These are phyloP conservation scores for Pogonognathellus flavescens DNA, from an alignment of 1,140 invertebrate genomes.

Conservation along the genomic window DNA sequence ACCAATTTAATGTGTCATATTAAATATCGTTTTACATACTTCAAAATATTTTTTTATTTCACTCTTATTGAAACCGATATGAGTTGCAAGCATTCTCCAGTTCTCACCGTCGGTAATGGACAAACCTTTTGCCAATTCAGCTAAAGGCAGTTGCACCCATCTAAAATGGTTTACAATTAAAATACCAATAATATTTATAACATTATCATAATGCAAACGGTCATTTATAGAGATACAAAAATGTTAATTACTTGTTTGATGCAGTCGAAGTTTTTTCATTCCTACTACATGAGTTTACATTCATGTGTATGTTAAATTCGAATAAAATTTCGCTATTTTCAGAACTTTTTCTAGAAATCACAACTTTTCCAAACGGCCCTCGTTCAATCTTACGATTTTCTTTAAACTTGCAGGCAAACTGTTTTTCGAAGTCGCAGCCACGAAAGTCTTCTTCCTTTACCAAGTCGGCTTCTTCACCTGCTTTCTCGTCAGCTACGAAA, in stretches of 20 bases:
- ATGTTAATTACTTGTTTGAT: neutral
- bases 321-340: slow-evolving; percentile 66
- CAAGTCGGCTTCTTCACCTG: slow-evolving; percentile 68
- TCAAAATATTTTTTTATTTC: slow-evolving; percentile 67
- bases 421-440: slow-evolving; percentile 69
- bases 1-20: too few relatives aligned
- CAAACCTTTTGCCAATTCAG: slow-evolving; percentile 67
- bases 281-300: slow-evolving; percentile 68
- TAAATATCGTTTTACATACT: too few relatives aligned
- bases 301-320: slow-evolving; percentile 69
- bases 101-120: slow-evolving; percentile 68
- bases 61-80: slow-evolving; percentile 68
- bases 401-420: slow-evolving; percentile 69
- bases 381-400: slow-evolving; percentile 65
- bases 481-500: slow-evolving; percentile 68
- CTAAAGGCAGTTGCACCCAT: slow-evolving; percentile 67
- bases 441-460: slow-evolving; percentile 68
- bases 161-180: too few relatives aligned
- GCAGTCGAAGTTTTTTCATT: slow-evolving; percentile 60
- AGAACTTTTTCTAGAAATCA: slow-evolving; percentile 65
- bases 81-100: slow-evolving; percentile 68
- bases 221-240: too few relatives aligned
- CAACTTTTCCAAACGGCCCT: slow-evolving; percentile 69
- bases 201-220: too few relatives aligned
- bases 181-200: too few relatives aligned